phyloP scores from a whole-genome alignment of 1,140 invertebrate species.

The Bombus sibiricus region DNA sequence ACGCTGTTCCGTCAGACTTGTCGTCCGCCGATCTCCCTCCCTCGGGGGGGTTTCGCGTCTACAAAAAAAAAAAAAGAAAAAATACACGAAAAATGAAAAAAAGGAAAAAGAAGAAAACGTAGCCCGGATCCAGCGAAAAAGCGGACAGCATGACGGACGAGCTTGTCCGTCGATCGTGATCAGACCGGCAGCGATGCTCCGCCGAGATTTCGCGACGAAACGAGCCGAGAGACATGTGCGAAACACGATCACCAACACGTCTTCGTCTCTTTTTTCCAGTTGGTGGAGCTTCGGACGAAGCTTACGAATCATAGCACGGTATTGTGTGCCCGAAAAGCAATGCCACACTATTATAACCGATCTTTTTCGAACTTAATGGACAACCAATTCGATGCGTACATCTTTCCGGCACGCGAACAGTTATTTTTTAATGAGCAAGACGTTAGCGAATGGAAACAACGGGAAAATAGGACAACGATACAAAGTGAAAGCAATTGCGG shows the following conservation, averaged over 20 bases:
- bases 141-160: slow-evolving; percentile 61
- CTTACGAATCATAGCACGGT: background rate
- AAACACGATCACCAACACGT: background rate
- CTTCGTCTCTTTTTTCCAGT: background rate
- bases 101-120: slow-evolving; percentile 22
- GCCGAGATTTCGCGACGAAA: slow-evolving; percentile 19
- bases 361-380: no score
- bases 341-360: rapidly evolving
- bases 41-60: background rate
- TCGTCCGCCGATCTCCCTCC: slow-evolving; percentile 30
- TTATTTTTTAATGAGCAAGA: slow-evolving; percentile 4
- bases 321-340: background rate
- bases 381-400: background rate
- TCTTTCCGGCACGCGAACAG: no score
- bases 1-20: slow-evolving; percentile 45
- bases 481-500: background rate
- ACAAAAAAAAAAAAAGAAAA: background rate
- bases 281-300: no score
- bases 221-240: background rate
- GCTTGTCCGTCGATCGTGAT: slow-evolving; percentile 58
- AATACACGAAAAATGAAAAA: background rate
- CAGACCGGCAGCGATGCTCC: slow-evolving; percentile 18
- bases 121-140: slow-evolving; percentile 35
- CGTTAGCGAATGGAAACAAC: background rate
- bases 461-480: background rate